Conservation (phyloP, 2,888 invertebrate genomes). For the Eupelmus urozonus region DNA sequence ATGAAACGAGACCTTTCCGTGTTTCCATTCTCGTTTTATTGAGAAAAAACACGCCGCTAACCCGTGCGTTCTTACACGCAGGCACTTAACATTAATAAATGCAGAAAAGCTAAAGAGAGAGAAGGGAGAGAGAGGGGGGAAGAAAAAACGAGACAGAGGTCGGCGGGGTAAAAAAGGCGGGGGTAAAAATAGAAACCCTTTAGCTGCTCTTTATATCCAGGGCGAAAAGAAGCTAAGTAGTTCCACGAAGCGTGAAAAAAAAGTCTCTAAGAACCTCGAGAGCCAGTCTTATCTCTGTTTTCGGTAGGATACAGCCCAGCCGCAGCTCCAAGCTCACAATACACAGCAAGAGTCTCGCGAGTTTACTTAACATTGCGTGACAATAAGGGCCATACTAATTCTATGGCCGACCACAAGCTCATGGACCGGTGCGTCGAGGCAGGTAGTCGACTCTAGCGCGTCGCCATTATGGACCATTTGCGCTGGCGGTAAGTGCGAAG, state of each 20-base stretch:
- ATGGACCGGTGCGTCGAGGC: conserved; percentile 19
- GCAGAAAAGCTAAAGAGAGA: conserved; percentile 35
- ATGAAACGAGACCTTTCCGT: conserved; percentile 59
- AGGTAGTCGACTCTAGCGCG: conserved; percentile 64
- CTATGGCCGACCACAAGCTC: conserved; percentile 67
- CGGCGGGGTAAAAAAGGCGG: conserved; percentile 6
- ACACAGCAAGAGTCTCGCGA: conserved; percentile 31
- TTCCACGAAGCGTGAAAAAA: neutral
- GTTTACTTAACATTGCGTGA: conserved; percentile 45
- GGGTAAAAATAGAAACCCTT: too few relatives aligned
- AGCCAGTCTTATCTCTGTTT: conserved; percentile 14
- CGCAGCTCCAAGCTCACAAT: conserved; percentile 38
- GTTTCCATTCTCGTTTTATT: conserved; percentile 20
- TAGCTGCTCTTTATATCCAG: too few relatives aligned
- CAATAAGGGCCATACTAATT: conserved; percentile 65
- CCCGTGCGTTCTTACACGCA: neutral
- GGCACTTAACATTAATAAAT: conserved; percentile 41
- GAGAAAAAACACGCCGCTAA: neutral
- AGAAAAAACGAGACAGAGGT: neutral
- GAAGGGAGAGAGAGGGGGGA: too few relatives aligned
- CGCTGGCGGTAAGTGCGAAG: conserved; percentile 66
- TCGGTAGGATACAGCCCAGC: neutral
- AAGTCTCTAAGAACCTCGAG: neutral
- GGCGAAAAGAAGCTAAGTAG: neutral
- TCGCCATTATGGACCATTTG: conserved; percentile 66